These are phyloP conservation scores for Bettongia penicillata DNA, from an alignment of 2,113 vertebrate genomes.

Conservation along the genomic window DNA sequence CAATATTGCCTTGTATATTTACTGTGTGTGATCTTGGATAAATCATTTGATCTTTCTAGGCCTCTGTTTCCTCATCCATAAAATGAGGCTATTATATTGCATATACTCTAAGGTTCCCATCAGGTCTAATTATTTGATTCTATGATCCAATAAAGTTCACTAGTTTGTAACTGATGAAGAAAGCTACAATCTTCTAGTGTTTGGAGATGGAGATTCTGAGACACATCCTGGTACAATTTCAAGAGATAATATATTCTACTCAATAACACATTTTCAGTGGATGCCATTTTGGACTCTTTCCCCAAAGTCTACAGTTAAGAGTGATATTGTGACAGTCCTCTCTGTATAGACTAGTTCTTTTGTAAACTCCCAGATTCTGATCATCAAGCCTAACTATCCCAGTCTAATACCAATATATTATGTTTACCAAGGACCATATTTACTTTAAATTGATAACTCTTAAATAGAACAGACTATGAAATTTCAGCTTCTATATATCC, in stretches of 20 bases:
- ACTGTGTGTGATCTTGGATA: neutral
- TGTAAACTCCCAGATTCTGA: neutral
- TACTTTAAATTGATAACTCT: slow-evolving; percentile 69
- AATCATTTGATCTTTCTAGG: neutral
- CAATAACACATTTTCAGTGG: neutral
- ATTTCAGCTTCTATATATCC: slow-evolving; percentile 41
- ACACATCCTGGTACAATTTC: neutral
- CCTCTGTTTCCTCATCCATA: neutral
- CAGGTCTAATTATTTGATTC: too few species aligned
- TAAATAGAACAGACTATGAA: slow-evolving; percentile 58
- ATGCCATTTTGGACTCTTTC: neutral
- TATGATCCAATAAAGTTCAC: too few species aligned
- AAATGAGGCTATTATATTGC: neutral
- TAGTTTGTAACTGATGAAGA: too few species aligned
- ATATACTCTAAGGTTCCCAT: too few species aligned
- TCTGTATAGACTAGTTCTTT: neutral
- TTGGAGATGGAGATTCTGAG: neutral
- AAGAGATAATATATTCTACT: neutral
- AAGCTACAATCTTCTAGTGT: too few species aligned
- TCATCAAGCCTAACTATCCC: neutral
- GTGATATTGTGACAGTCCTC: neutral
- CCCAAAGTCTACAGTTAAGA: neutral
- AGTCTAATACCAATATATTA: slow-evolving; percentile 40
- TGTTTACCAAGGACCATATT: slow-evolving; percentile 43
- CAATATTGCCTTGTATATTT: neutral